phyloP scores from a whole-genome alignment of 92 coral and sea anemone genomes.

The Parazoanthus darwini region DNA sequence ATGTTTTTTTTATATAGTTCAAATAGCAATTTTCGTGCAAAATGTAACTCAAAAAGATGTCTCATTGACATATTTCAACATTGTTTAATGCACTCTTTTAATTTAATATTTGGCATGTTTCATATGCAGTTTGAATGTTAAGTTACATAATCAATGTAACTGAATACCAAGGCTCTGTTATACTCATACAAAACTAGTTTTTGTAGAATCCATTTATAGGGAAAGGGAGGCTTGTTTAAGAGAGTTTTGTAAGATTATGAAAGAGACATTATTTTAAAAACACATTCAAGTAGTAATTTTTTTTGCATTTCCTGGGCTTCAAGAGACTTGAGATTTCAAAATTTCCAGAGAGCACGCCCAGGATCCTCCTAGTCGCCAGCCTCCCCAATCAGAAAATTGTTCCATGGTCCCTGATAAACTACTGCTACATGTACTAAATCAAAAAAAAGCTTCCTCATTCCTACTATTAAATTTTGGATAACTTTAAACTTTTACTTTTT shows the following conservation, averaged over 20 bases:
- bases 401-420: too few relatives aligned
- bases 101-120: neutral
- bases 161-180: too few relatives aligned
- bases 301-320: neutral
- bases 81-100: neutral
- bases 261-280: neutral
- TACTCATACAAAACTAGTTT: neutral
- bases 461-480: too few relatives aligned
- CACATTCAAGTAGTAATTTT: neutral
- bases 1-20: too few relatives aligned
- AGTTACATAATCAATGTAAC: too few relatives aligned
- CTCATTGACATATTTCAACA: neutral
- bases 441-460: too few relatives aligned
- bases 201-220: conserved; percentile 3
- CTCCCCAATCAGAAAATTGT: too few relatives aligned
- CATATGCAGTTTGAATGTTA: neutral
- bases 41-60: neutral
- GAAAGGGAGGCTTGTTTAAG: neutral
- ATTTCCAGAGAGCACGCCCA: too few relatives aligned
- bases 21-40: neutral
- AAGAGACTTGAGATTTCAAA: too few relatives aligned
- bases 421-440: too few relatives aligned
- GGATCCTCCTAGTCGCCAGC: too few relatives aligned
- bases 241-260: neutral
- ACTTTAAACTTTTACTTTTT: too few relatives aligned